Percentiles rank a stretch among this genome's conserved stretches.
phyloP scores from a whole-genome alignment of 2,113 vertebrate genomes.

The Electrona antarctica region DNA sequence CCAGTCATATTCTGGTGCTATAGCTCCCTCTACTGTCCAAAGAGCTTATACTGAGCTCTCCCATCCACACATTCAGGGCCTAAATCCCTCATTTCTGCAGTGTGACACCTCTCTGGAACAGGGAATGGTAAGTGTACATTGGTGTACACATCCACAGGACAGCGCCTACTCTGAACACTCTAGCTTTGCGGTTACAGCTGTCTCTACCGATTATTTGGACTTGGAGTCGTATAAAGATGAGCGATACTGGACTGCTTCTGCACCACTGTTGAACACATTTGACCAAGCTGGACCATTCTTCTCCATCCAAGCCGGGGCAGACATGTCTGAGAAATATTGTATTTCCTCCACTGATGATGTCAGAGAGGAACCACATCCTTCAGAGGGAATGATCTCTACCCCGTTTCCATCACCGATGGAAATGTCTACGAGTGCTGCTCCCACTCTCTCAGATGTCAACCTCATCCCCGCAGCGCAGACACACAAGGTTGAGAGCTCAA shows the following conservation, averaged over 20 bases:
- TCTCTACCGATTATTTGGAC: neutral
- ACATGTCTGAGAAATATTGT: neutral
- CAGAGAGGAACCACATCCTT: neutral
- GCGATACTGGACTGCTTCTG: neutral
- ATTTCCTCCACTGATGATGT: neutral
- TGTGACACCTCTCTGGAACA: neutral
- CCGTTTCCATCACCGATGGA: neutral
- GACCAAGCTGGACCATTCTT: neutral
- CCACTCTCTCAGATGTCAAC: neutral
- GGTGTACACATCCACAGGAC: neutral
- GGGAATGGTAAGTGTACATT: neutral
- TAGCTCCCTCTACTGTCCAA: conserved; percentile 43
- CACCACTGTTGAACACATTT: neutral
- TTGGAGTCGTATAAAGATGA: neutral
- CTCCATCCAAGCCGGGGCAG: neutral
- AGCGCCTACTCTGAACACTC: neutral
- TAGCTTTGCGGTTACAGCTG: neutral
- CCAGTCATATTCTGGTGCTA: conserved; percentile 13
- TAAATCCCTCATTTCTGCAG: conserved; percentile 17
- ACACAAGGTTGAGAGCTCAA: neutral
- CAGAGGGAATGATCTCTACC: neutral
- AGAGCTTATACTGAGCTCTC: neutral
- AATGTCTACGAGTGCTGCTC: neutral
- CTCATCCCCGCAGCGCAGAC: neutral
- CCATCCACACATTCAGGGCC: neutral